Conservation (phyloP, 2,797 vertebrate species). For the Xenops minutus region DNA sequence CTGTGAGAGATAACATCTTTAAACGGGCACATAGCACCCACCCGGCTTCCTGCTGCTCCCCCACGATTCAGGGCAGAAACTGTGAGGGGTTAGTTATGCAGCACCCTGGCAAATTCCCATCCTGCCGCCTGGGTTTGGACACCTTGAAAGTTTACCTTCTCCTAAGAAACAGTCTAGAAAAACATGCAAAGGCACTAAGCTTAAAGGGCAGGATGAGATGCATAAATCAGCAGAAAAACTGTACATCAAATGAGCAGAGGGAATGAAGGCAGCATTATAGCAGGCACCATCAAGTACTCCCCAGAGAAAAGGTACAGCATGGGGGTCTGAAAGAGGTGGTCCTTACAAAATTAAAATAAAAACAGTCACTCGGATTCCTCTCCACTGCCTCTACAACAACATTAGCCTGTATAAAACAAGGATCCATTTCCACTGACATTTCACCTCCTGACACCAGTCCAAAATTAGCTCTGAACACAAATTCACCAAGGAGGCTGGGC, state of each 20-base stretch:
- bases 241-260: fast-evolving
- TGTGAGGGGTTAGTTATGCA: not conserved
- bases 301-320: not conserved
- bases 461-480: not conserved
- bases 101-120: not conserved
- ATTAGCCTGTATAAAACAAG: not conserved
- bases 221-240: not conserved
- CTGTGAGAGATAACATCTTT: not conserved
- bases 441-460: not conserved
- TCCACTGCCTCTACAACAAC: not conserved
- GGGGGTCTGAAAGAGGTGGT: not conserved
- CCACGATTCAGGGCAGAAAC: not conserved
- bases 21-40: not conserved
- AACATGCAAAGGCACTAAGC: not conserved
- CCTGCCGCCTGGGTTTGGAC: not conserved
- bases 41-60: not conserved
- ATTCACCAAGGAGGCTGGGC: fast-evolving
- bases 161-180: not conserved
- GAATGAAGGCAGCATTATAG: not conserved
- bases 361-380: fast-evolving
- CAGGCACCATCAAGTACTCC: fast-evolving
- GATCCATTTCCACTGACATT: not conserved
- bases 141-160: not conserved
- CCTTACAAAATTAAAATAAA: not conserved
- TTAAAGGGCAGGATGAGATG: not conserved